These are phyloP conservation scores for Drosophila mulleri DNA, from an alignment of 2,888 invertebrate species.

Conservation along the genomic window DNA sequence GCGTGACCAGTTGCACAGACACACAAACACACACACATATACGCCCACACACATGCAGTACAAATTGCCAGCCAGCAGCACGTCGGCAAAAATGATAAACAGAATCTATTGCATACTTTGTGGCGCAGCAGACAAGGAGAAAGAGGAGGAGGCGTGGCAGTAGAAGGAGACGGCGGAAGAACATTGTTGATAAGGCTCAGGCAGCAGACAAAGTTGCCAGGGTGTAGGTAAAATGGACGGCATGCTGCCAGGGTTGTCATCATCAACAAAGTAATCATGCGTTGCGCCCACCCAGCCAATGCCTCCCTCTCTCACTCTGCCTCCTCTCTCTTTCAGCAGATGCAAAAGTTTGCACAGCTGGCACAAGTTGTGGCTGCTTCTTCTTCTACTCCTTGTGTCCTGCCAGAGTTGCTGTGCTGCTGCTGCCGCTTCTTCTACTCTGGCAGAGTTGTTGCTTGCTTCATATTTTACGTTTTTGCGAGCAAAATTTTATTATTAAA, in stretches of 20 bases:
- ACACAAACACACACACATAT: slow-evolving; percentile 16
- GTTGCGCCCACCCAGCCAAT: slow-evolving; percentile 15
- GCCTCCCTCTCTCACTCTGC: not conserved
- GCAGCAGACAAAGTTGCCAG: slow-evolving; percentile 47
- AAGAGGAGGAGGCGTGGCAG: not conserved
- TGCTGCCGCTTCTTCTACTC: slow-evolving; percentile 4
- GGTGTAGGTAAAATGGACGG: slow-evolving; percentile 35
- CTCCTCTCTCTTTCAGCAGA: not conserved
- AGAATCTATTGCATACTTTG: slow-evolving; percentile 77
- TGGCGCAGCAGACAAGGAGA: slow-evolving; percentile 44
- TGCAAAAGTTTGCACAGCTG: slow-evolving; percentile 71
- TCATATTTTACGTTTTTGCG: slow-evolving; percentile 46
- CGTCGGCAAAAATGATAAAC: slow-evolving; percentile 74
- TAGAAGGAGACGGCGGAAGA: not conserved
- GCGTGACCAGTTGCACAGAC: slow-evolving; percentile 35
- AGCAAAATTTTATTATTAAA: slow-evolving; percentile 80
- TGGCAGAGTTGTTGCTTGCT: slow-evolving; percentile 32
- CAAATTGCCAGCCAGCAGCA: slow-evolving; percentile 73
- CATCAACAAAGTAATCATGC: slow-evolving; percentile 80
- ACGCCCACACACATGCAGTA: slow-evolving; percentile 43
- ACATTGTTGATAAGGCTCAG: slow-evolving; percentile 53
- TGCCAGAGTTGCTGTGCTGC: slow-evolving; percentile 14
- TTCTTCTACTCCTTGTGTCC: not conserved
- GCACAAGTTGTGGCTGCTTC: slow-evolving; percentile 38
- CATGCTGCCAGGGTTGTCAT: slow-evolving; percentile 70